Evolutionary conservation across 2,888 invertebrate species (phyloP).

Genomic region (Masnerella sp.): DNA sequence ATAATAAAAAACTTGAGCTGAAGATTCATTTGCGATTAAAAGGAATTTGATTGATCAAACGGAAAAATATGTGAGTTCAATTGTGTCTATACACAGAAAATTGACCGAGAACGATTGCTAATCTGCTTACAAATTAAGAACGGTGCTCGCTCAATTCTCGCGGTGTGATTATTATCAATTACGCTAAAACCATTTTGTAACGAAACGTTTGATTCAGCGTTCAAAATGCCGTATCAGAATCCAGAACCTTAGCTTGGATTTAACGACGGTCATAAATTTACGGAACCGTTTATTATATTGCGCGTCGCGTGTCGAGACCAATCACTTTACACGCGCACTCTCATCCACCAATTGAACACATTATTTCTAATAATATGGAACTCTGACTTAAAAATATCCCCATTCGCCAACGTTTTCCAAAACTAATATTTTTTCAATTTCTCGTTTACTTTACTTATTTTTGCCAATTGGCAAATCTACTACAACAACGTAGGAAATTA

Average conservation of each 20-base stretch:
- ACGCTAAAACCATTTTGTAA: background rate
- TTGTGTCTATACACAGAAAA: too few species aligned
- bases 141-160: too few species aligned
- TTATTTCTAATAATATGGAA: constrained; percentile 40
- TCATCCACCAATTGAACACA: constrained; percentile 43
- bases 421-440: constrained; percentile 4
- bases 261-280: constrained; percentile 11
- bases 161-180: too few species aligned
- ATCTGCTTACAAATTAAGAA: too few species aligned
- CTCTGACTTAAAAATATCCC: constrained; percentile 28
- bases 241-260: constrained; percentile 4
- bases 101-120: too few species aligned
- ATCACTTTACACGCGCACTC: constrained; percentile 23
- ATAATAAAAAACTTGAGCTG: too few species aligned
- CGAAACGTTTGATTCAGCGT: constrained; percentile 4
- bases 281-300: constrained; percentile 18
- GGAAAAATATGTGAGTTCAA: too few species aligned
- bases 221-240: constrained; percentile 7
- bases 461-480: constrained; percentile 8
- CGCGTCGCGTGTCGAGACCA: constrained; percentile 33
- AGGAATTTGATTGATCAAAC: too few species aligned
- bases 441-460: background rate
- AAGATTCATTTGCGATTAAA: too few species aligned
- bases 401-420: constrained; percentile 16
- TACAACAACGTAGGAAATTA: constrained; percentile 33